Percentiles rank a stretch among this genome's conserved stretches.
These are phyloP conservation scores for Megalops atlanticus DNA, from an alignment of 2,113 vertebrate genomes.

Conservation along the genomic window DNA sequence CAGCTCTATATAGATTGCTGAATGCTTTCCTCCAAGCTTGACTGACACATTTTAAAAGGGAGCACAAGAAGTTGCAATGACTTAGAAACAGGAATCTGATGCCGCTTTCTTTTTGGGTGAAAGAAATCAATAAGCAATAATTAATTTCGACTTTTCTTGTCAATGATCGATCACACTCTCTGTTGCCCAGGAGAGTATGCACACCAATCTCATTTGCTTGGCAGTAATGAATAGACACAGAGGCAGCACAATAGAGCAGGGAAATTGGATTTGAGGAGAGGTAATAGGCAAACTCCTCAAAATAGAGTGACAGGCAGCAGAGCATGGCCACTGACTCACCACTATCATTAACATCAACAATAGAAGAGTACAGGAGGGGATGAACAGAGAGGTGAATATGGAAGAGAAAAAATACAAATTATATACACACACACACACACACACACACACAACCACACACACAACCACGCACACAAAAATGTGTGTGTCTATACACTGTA, in stretches of 20 bases:
- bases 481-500: too few species aligned
- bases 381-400: neutral
- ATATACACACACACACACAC: too few species aligned
- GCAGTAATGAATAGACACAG: slow-evolving; percentile 5
- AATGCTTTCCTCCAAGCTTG: too few species aligned
- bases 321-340: slow-evolving; percentile 18
- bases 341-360: slow-evolving; percentile 37
- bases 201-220: neutral
- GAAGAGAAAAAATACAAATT: too few species aligned
- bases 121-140: slow-evolving; percentile 40
- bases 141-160: slow-evolving; percentile 42
- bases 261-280: slow-evolving; percentile 46
- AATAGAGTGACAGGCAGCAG: slow-evolving; percentile 31
- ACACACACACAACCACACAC: too few species aligned
- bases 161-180: neutral
- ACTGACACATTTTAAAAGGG: neutral
- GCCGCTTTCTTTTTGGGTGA: slow-evolving; percentile 14
- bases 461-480: too few species aligned
- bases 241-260: slow-evolving; percentile 34
- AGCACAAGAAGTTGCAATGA: neutral
- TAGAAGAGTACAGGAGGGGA: slow-evolving; percentile 7
- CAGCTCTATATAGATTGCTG: too few species aligned
- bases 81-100: neutral
- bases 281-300: slow-evolving; percentile 39
- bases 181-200: neutral